phyloP scores from a whole-genome alignment of 35 echinoderm and acorn worm genomes.

The Chiridota heheva region DNA sequence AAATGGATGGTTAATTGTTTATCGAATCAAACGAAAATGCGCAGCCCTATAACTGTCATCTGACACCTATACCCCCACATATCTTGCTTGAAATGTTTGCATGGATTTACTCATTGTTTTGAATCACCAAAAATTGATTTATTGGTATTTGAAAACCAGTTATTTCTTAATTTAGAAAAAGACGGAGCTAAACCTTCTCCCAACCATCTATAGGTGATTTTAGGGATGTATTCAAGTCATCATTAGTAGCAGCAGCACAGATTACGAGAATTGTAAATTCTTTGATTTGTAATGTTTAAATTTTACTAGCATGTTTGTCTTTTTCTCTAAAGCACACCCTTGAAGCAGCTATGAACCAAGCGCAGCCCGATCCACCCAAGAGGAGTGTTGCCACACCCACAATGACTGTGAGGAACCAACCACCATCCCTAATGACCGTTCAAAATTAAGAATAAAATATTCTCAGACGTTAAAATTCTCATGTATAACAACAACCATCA shows the following conservation, averaged over 20 bases:
- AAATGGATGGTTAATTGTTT: too few species aligned
- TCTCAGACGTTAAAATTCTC: neutral
- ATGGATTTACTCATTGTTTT: too few species aligned
- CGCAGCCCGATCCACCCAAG: conserved; percentile 58
- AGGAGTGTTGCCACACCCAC: conserved; percentile 52
- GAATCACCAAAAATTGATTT: too few species aligned
- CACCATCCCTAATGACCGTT: conserved; percentile 75
- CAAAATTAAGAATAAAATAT: conserved; percentile 25
- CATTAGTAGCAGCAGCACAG: neutral
- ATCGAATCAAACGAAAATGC: too few species aligned
- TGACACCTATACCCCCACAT: too few species aligned
- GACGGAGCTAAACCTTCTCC: too few species aligned
- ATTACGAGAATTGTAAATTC: neutral
- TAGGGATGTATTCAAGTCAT: neutral
- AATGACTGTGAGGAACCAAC: conserved; percentile 76
- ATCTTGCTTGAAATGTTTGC: too few species aligned
- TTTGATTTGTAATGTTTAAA: too few species aligned
- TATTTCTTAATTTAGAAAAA: too few species aligned
- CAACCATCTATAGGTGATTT: too few species aligned
- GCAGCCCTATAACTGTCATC: too few species aligned
- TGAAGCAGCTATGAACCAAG: conserved; percentile 75
- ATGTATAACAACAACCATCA: neutral
- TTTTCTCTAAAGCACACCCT: conserved; percentile 75
- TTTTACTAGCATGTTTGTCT: neutral
- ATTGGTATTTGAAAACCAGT: too few species aligned